phyloP scores from a whole-genome alignment of 2,888 invertebrate genomes.

The Drosophila longiperda region DNA sequence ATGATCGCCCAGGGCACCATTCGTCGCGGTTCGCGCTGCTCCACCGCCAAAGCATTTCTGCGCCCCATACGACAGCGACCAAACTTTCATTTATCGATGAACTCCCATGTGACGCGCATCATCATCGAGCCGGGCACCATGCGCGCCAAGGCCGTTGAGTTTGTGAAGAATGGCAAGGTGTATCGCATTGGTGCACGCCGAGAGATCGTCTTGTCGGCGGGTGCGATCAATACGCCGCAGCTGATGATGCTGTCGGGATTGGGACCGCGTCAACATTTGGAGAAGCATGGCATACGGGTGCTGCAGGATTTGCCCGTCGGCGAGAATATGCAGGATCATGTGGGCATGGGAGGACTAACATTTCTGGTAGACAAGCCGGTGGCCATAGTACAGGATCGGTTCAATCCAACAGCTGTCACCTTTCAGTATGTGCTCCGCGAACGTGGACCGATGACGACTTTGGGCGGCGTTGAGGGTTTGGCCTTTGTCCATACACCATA shows the following conservation, averaged over 20 bases:
- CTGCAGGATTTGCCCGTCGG: constrained; percentile 91
- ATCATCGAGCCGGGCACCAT: constrained; percentile 90
- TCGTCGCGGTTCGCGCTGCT: constrained; percentile 91
- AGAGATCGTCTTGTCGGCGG: constrained; percentile 95
- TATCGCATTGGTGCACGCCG: constrained; percentile 90
- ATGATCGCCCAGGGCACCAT: constrained; percentile 94
- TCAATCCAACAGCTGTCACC: constrained; percentile 91
- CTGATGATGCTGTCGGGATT: constrained; percentile 96
- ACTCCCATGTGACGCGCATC: constrained; percentile 91
- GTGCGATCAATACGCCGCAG: constrained; percentile 96
- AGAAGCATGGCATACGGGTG: constrained; percentile 89
- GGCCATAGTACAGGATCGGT: constrained; percentile 91
- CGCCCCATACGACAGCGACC: constrained; percentile 90
- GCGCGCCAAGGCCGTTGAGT: constrained; percentile 93
- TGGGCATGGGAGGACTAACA: constrained; percentile 91
- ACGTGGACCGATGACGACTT: constrained; percentile 93
- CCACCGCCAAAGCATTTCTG: constrained; percentile 94
- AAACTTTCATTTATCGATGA: constrained; percentile 93
- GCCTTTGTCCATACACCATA: constrained; percentile 94
- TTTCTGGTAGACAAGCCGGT: constrained; percentile 92
- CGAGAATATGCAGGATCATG: constrained; percentile 94
- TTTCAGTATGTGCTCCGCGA: constrained; percentile 92
- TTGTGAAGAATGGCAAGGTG: constrained; percentile 89
- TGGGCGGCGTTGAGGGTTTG: constrained; percentile 94
- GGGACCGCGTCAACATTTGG: constrained; percentile 90